A percentile compares a stretch with the other conserved stretches of the same genome.
Conservation (phyloP, 2,888 invertebrate species). For the Amphipoea oculea region DNA sequence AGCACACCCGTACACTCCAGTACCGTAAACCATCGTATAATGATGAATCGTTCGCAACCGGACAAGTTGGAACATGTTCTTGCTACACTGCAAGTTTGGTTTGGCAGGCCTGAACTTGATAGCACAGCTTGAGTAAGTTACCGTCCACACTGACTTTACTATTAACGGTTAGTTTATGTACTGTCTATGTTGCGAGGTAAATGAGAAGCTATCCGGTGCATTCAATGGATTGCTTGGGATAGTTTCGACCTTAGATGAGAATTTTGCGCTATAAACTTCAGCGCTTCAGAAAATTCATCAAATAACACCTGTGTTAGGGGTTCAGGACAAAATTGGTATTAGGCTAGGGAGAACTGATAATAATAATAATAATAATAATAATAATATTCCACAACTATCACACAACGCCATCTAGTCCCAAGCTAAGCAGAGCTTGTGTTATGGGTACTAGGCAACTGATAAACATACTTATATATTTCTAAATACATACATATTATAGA, state of each 20-base stretch:
- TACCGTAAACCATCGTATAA: conserved; percentile 8
- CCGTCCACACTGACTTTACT: conserved; percentile 22
- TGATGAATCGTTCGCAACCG: conserved; percentile 58
- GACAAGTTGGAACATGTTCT: conserved; percentile 59
- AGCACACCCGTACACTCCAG: neutral
- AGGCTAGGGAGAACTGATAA: neutral
- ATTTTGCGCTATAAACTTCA: neutral
- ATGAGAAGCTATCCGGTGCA: conserved; percentile 13
- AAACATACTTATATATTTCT: no score
- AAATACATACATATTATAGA: no score
- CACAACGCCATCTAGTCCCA: no score
- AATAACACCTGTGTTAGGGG: neutral
- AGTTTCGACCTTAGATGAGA: neutral
- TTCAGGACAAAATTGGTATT: neutral
- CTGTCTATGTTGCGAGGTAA: neutral
- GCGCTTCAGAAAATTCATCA: neutral
- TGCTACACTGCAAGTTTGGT: conserved; percentile 48
- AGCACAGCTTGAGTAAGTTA: conserved; percentile 46
- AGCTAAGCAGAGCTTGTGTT: no score
- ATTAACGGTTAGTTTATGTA: conserved; percentile 21
- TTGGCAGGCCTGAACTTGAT: conserved; percentile 47
- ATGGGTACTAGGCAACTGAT: no score
- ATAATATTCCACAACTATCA: no score
- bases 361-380: no score
- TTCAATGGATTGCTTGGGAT: neutral